Percentiles rank a stretch among this genome's conserved stretches.
Evolutionary conservation across 1,140 invertebrate genomes (phyloP).

Genomic region (Parasteatoda tepidariorum): DNA sequence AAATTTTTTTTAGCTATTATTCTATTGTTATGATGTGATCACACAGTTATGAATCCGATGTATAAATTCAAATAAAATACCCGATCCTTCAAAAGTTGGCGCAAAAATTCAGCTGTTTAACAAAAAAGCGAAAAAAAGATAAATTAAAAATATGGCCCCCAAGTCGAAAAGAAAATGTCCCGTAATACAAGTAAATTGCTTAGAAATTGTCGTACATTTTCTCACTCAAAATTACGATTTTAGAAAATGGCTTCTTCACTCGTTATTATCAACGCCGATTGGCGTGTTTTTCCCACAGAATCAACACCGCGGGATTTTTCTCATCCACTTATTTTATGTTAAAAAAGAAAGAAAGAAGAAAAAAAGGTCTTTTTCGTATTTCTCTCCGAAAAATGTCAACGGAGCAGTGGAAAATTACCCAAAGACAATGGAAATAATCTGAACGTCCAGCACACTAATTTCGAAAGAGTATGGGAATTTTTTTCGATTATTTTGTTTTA

Average conservation of each 20-base stretch:
- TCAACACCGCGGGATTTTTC: slow-evolving; percentile 20
- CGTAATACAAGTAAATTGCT: no score
- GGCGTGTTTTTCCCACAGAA: slow-evolving; percentile 44
- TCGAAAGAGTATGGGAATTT: not conserved
- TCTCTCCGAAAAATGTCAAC: not conserved
- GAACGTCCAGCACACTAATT: slow-evolving; percentile 3
- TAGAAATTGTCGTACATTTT: not conserved
- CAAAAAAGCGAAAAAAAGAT: no score
- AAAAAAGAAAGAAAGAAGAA: no score
- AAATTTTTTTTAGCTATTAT: no score
- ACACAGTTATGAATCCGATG: no score
- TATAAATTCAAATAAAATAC: no score
- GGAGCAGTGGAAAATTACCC: not conserved
- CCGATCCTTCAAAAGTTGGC: no score
- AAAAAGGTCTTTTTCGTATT: not conserved
- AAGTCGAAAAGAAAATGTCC: no score
- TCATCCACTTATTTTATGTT: slow-evolving; percentile 29
- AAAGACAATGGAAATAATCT: slow-evolving; percentile 18
- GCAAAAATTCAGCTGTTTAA: no score
- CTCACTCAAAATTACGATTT: slow-evolving; percentile 26
- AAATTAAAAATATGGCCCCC: no score
- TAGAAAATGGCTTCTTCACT: slow-evolving; percentile 29
- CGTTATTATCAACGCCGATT: slow-evolving; percentile 28
- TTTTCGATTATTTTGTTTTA: not conserved
- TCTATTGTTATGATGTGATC: no score